These are phyloP conservation scores for Stictonetta naevosa DNA, from an alignment of 2,113 vertebrate species.

Conservation along the genomic window DNA sequence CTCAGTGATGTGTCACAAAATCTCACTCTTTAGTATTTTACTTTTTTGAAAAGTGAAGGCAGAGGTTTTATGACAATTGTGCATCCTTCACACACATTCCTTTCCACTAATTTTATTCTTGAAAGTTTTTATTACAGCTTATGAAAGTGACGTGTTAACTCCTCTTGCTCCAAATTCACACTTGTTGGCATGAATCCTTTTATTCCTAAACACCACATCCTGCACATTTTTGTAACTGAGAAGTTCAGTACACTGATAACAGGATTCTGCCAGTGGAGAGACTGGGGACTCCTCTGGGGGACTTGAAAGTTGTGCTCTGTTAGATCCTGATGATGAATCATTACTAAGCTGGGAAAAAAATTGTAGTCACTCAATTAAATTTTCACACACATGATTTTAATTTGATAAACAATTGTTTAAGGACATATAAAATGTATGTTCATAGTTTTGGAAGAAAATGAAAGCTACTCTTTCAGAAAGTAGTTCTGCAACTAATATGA, in stretches of 20 bases:
- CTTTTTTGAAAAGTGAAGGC: neutral
- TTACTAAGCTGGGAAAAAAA: neutral
- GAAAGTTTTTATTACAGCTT: neutral
- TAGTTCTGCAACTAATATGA: neutral
- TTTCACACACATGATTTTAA: neutral
- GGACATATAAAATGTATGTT: neutral
- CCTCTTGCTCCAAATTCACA: neutral
- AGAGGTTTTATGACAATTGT: neutral
- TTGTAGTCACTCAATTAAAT: neutral
- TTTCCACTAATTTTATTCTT: neutral
- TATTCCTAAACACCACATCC: neutral
- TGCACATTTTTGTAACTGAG: fast-evolving
- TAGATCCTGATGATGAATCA: neutral
- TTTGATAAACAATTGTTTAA: neutral
- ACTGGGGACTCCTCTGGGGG: neutral
- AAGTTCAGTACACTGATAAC: neutral
- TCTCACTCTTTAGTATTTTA: neutral
- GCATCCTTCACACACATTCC: neutral
- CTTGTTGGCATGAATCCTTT: neutral
- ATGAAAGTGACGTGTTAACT: neutral
- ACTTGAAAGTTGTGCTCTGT: neutral
- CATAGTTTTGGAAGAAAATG: neutral
- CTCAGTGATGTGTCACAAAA: neutral
- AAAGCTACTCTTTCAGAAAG: constrained; percentile 3
- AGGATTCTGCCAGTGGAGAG: neutral